Base-by-base conservation (phyloP, 2,797 vertebrate species). In the Labroides dimidiatus region DNA sequence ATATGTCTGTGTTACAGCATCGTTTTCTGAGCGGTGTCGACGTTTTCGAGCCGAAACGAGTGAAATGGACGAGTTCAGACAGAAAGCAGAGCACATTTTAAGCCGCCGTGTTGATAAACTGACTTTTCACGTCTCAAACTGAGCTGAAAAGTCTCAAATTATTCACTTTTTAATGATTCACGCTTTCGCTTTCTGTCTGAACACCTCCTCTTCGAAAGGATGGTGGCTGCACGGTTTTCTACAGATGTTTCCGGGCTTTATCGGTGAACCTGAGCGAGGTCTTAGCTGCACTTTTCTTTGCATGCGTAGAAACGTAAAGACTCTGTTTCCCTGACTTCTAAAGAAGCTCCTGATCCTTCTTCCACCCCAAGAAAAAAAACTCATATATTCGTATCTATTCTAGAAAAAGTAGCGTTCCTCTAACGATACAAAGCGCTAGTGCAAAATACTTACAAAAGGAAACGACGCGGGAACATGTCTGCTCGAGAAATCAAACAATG, bases 371-470 rank as follows among this genome's bases (percentile, higher is more conserved):
- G 42, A 63, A 14, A 24, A 14, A 24, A 73, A 75, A 42, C 11
- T 27, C 19, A 7, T 30, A 13, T 14, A 19, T 15, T 8, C 1
- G 11, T 33, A 41, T 36, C 55, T 17, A 37, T 49, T 57, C 62
- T 43, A 78, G 57, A 76, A 65, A 80, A 61, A 57, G 27, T 30
- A 61, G 60, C 62, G 23, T 64, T 19, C 43, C 0, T 36, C 47
- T 64, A 19, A 43, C 30, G 53, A 30, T 77, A 60, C 45, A 66
- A 73, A 58, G 20, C 12, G 39, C 61, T 47, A 36, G 50, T 62
- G 71, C 63, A 72, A 75, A 73, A 52, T 49, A 54, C 10, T 69
- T 62, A 48, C 41, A 50, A 37, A 43, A 23, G 20, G 14, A 19
- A 42, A 24, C 37, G 17, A 21, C 13, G 23, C 21, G 10, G 6